A percentile compares a stretch with the other conserved stretches of the same genome.
Conservation (phyloP, 2,113 vertebrate genomes). For the Oryzias javanicus region DNA sequence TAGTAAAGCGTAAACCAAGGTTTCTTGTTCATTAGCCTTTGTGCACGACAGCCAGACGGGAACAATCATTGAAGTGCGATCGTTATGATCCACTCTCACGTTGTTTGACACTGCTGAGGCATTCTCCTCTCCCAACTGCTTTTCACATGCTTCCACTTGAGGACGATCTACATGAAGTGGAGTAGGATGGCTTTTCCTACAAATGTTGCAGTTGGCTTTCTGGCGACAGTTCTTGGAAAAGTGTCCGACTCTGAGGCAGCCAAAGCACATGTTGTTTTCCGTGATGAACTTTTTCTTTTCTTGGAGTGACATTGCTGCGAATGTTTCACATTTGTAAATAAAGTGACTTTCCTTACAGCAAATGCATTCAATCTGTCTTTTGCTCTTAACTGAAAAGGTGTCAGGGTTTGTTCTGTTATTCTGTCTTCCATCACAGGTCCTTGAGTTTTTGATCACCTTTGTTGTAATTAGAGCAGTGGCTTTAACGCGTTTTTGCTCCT, state of each 20-base stretch:
- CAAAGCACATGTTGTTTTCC: slow-evolving; percentile 11
- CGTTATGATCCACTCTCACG: no score
- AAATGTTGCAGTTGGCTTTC: slow-evolving; percentile 4
- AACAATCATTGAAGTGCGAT: no score
- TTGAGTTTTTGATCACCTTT: not conserved
- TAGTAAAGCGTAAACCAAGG: no score
- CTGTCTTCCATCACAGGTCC: no score
- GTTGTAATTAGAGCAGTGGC: not conserved
- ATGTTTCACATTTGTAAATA: no score
- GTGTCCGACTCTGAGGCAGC: slow-evolving; percentile 3
- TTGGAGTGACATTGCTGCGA: not conserved
- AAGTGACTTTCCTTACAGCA: no score
- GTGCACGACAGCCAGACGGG: no score
- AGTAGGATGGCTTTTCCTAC: not conserved
- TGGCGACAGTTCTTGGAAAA: not conserved
- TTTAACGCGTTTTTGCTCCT: not conserved
- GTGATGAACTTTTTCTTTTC: not conserved
- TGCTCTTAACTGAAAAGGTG: no score
- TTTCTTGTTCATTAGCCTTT: no score
- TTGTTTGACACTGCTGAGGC: no score
- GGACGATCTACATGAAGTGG: slow-evolving; percentile 3
- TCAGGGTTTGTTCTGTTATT: no score
- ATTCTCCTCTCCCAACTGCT: not conserved
- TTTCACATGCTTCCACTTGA: not conserved
- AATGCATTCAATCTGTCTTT: no score